Percentiles rank a stretch among this genome's conserved stretches.
phyloP scores from a whole-genome alignment of 30 jellyfish, hydroid and myxozoan species.

The Nemopilema nomurai region DNA sequence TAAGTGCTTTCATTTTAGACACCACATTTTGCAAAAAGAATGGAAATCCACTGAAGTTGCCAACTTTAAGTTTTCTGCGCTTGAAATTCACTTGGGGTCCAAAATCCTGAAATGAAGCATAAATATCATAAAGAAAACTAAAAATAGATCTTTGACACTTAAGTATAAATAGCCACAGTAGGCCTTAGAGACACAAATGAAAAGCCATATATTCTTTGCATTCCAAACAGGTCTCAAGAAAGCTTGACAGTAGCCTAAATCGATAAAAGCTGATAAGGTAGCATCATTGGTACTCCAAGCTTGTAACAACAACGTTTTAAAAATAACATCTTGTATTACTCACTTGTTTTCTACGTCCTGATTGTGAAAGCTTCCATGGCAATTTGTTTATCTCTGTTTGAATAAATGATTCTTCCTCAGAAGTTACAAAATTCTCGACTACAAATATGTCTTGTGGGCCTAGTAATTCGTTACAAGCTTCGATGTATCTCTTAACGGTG shows the following conservation, averaged over 20 bases:
- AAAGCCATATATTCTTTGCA: no score
- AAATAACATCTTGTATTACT: background rate
- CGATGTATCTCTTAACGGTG: background rate
- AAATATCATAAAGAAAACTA: background rate
- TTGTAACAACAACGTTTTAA: background rate
- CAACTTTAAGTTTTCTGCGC: constrained; percentile 70
- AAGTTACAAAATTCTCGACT: constrained; percentile 66
- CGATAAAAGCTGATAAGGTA: background rate
- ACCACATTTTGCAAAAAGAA: constrained; percentile 48
- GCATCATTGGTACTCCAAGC: background rate
- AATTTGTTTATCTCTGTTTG: constrained; percentile 57
- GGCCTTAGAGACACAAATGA: no score
- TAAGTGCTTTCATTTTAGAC: constrained; percentile 23
- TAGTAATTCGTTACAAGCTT: no score
- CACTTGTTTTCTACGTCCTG: constrained; percentile 98
- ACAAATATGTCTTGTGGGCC: constrained; percentile 38
- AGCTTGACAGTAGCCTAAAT: background rate
- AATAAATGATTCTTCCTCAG: constrained; percentile 60
- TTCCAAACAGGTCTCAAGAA: no score
- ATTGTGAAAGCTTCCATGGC: constrained; percentile 96
- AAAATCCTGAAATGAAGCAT: constrained; percentile 81
- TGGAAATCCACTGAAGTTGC: constrained; percentile 89
- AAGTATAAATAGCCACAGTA: no score
- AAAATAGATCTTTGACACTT: background rate
- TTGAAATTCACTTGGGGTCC: constrained; percentile 98